Conservation (phyloP, 2,113 vertebrate species). For the Seriola quinqueradiata region DNA sequence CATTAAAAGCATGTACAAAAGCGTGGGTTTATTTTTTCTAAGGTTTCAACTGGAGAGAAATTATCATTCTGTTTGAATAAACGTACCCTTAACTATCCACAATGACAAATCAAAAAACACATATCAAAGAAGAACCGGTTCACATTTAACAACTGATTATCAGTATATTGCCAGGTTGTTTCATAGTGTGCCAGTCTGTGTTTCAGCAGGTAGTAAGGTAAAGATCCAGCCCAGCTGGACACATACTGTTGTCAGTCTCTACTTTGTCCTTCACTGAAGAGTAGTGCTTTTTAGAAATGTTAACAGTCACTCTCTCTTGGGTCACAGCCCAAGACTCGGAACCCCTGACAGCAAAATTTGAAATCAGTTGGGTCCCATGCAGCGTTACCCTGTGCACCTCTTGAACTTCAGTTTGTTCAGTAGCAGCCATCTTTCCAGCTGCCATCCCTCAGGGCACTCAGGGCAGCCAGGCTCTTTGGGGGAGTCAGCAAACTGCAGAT, state of each 20-base stretch:
- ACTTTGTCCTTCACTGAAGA: slow-evolving; percentile 25
- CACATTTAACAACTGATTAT: slow-evolving; percentile 62
- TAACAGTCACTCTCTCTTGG: slow-evolving; percentile 67
- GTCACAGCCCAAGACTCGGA: slow-evolving; percentile 41
- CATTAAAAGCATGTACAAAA: slow-evolving; percentile 70
- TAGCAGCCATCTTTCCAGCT: slow-evolving; percentile 99
- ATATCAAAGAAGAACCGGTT: slow-evolving; percentile 53
- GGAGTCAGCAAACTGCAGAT: slow-evolving; percentile 93
- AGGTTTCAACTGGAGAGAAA: slow-evolving; percentile 43
- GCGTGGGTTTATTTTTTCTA: slow-evolving; percentile 20
- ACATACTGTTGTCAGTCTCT: slow-evolving; percentile 53
- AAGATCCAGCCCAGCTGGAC: slow-evolving; percentile 96
- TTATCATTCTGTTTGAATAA: slow-evolving; percentile 40
- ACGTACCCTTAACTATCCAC: slow-evolving; percentile 48
- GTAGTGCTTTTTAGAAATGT: slow-evolving; percentile 51
- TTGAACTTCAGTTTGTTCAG: slow-evolving; percentile 78
- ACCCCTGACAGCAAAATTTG: slow-evolving; percentile 35
- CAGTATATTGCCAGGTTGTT: slow-evolving; percentile 71
- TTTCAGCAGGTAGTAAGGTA: slow-evolving; percentile 43
- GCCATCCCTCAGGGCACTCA: slow-evolving; percentile 93
- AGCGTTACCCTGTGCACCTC: slow-evolving; percentile 64
- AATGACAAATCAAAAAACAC: slow-evolving; percentile 49
- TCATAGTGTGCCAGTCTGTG: slow-evolving; percentile 41
- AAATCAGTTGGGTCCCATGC: slow-evolving; percentile 40
- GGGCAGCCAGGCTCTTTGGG: slow-evolving; percentile 93